Evolutionary conservation across 2,888 invertebrate species (phyloP), one percentile per base, ranked within the genome.

Genomic region (Lycia hirtaria): DNA sequence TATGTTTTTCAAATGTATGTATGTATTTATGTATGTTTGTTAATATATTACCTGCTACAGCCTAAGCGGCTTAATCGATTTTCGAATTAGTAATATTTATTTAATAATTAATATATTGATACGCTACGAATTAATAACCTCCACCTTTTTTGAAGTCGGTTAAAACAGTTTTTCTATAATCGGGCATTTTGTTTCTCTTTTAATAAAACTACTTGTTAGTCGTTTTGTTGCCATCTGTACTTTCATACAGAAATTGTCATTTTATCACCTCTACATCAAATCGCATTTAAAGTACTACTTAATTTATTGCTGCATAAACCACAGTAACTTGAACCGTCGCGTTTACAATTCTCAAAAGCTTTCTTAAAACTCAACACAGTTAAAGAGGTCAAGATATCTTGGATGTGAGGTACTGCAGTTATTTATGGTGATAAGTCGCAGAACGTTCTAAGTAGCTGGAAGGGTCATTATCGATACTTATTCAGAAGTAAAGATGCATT

Each of bases 191-290:
- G n/a, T 9, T 28, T 26, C 2, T 10, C 10, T 3, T 26, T 26
- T 7, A 26, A 26, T 6, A 4, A 26, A 26, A 26, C 26, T 48
- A 30, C 12, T 6, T 1, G 3, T 20, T 28, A 9, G 3, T 10
- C 4, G 5, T 20, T 24, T 24, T 17, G 28, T 9, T 30, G 22
- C 15, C n/a, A 17, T 52, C 50, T 33, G 43, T 56, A 59, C 59
- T 54, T 59, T 51, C 30, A 19, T 37, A 35, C 49, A 65, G 73
- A 73, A 72, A 73, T 65, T 56, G 53, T 26, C 12, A 56, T 61
- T 61, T 52, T 37, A 15, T 33, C 55, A 38, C 28, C 33, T 38
- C 26, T 32, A 51, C 62, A 57, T 57, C 54, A 24, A 5, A 32
- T 26, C 19, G 37, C 5, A 37, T 12, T 52, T 26, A 44, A 40